phyloP scores from a whole-genome alignment of 2,113 vertebrate genomes.

The Ophthalmolycus amberensis region DNA sequence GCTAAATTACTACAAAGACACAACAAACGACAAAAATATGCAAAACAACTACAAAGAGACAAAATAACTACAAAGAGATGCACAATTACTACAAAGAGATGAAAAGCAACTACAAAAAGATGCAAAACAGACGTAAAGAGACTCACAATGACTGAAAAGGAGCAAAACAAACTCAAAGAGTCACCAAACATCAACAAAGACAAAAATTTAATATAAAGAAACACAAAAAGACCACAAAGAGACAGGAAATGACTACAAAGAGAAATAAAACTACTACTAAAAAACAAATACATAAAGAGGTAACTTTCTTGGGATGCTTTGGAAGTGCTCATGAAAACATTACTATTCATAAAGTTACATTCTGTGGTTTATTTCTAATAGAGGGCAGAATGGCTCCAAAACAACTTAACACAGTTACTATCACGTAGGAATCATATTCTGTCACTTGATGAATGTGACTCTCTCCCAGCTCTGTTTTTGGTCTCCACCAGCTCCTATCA shows the following conservation, averaged over 20 bases:
- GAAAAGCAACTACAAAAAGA: not conserved
- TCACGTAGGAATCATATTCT: no score
- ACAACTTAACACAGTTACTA: not conserved
- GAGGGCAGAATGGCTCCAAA: not conserved
- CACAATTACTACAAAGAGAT: not conserved
- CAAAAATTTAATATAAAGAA: no score
- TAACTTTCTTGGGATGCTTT: not conserved
- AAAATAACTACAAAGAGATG: no score
- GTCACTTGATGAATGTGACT: not conserved
- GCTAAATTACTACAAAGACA: not conserved
- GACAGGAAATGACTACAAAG: no score
- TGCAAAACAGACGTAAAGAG: not conserved
- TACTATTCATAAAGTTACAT: not conserved
- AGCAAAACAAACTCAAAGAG: not conserved
- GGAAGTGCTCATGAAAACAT: not conserved
- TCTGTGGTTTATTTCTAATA: not conserved
- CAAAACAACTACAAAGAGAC: not conserved
- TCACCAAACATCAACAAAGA: not conserved
- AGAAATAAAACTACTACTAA: no score
- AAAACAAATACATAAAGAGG: no score
- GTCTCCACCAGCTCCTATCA: constrained; percentile 8
- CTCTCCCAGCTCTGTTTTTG: not conserved
- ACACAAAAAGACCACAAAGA: no score
- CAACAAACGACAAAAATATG: no score
- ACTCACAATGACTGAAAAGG: not conserved